A percentile compares a stretch with the other conserved stretches of the same genome.
Evolutionary conservation across 2,888 invertebrate genomes (phyloP).

Genomic region (Herminia tarsipennalis): DNA sequence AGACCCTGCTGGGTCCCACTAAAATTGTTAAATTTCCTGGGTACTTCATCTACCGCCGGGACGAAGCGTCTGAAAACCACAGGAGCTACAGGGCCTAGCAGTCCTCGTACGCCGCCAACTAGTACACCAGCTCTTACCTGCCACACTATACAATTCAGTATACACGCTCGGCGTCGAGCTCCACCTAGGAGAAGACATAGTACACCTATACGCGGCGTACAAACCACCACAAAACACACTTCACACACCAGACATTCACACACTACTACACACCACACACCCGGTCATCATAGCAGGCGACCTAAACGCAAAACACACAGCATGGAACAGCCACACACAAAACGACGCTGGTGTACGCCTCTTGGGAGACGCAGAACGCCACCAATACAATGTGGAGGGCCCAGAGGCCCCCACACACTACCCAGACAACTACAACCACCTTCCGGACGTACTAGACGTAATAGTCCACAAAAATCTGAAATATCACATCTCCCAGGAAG

Average conservation of each 20-base stretch:
- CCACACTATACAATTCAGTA: neutral
- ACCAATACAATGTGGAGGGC: neutral
- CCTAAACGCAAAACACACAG: neutral
- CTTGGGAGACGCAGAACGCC: neutral
- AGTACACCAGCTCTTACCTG: neutral
- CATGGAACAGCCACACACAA: neutral
- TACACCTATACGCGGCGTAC: neutral
- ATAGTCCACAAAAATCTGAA: neutral
- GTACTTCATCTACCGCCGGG: conserved; percentile 3
- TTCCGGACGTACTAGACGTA: neutral
- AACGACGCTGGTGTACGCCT: neutral
- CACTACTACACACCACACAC: neutral
- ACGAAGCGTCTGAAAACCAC: conserved; percentile 3
- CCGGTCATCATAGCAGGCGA: conserved; percentile 2
- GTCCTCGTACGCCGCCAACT: neutral
- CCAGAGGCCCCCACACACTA: conserved; percentile 5
- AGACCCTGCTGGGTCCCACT: conserved; percentile 5
- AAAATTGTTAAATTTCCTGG: neutral
- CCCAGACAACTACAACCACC: neutral
- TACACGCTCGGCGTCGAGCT: conserved; percentile 2
- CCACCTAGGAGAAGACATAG: neutral
- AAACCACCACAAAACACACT: neutral
- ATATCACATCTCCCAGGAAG: neutral
- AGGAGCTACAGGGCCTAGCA: conserved; percentile 3
- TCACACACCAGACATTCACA: neutral